phyloP scores from a whole-genome alignment of 2,888 invertebrate species.

The Ecliptopera silaceata region DNA sequence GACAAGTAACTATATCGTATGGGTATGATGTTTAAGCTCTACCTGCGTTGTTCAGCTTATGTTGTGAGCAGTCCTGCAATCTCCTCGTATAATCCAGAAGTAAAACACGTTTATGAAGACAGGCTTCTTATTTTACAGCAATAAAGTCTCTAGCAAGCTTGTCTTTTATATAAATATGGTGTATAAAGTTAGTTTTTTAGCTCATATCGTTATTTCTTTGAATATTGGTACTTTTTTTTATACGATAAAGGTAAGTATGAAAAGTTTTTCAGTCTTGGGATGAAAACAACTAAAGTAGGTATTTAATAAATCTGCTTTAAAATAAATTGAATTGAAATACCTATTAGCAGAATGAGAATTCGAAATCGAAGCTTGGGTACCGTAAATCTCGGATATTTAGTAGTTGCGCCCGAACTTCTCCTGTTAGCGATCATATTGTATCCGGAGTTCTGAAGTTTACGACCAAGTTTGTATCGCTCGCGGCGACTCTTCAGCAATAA shows the following conservation, averaged over 20 bases:
- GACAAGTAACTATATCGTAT: background rate
- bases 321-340: constrained; percentile 26
- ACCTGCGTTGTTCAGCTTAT: background rate
- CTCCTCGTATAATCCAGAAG: constrained; percentile 19
- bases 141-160: constrained; percentile 8
- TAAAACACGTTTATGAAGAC: constrained; percentile 3
- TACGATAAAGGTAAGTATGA: too few relatives aligned
- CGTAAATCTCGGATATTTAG: constrained; percentile 56
- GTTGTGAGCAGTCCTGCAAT: constrained; percentile 12
- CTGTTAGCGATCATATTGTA: constrained; percentile 56
- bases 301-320: background rate
- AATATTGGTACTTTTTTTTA: too few relatives aligned
- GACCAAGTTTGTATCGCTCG: constrained; percentile 29
- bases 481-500: constrained; percentile 51
- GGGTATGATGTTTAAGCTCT: background rate
- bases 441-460: constrained; percentile 37
- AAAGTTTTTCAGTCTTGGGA: too few relatives aligned
- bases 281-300: too few relatives aligned
- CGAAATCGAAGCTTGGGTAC: constrained; percentile 43
- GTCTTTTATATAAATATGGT: constrained; percentile 1
- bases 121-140: constrained; percentile 5
- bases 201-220: constrained; percentile 18
- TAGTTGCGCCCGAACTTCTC: constrained; percentile 54
- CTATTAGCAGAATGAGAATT: constrained; percentile 39
- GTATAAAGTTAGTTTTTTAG: background rate